phyloP scores from a whole-genome alignment of 1,140 invertebrate genomes.

The Lutraria rhynchaena region DNA sequence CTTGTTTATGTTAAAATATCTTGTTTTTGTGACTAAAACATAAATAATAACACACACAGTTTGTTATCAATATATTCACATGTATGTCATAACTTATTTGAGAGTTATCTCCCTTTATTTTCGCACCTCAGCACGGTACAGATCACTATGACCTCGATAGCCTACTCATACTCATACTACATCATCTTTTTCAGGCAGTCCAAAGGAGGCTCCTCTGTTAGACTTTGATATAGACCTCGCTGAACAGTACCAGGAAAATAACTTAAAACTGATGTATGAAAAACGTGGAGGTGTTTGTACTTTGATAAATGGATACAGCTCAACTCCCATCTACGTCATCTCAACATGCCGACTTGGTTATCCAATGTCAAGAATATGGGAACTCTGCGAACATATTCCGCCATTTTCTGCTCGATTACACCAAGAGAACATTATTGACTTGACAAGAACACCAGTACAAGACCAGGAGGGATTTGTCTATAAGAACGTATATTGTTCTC shows the following conservation, averaged over 20 bases:
- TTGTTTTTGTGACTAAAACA: not conserved
- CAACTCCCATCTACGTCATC: constrained; percentile 49
- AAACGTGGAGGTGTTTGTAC: constrained; percentile 49
- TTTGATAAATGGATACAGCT: constrained; percentile 41
- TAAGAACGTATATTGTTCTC: constrained; percentile 85
- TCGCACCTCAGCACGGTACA: too few relatives aligned
- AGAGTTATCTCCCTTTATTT: too few relatives aligned
- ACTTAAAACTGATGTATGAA: constrained; percentile 36
- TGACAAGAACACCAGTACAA: constrained; percentile 77
- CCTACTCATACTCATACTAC: not conserved
- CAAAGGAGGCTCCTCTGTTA: constrained; percentile 20
- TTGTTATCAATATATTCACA: too few relatives aligned
- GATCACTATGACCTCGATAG: too few relatives aligned
- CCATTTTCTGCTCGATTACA: not conserved
- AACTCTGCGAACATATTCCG: constrained; percentile 19
- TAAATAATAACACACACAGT: too few relatives aligned
- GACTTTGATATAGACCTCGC: constrained; percentile 13
- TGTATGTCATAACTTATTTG: too few relatives aligned
- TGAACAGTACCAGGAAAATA: not conserved
- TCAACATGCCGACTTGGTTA: constrained; percentile 28
- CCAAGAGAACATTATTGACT: constrained; percentile 53
- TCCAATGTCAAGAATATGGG: not conserved
- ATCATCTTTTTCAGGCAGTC: constrained; percentile 8
- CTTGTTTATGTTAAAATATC: not conserved
- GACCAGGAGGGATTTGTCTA: constrained; percentile 83